Evolutionary conservation across 2,888 invertebrate species (phyloP), one percentile per base, ranked within the genome.

Genomic region (Plutella xylostella): DNA sequence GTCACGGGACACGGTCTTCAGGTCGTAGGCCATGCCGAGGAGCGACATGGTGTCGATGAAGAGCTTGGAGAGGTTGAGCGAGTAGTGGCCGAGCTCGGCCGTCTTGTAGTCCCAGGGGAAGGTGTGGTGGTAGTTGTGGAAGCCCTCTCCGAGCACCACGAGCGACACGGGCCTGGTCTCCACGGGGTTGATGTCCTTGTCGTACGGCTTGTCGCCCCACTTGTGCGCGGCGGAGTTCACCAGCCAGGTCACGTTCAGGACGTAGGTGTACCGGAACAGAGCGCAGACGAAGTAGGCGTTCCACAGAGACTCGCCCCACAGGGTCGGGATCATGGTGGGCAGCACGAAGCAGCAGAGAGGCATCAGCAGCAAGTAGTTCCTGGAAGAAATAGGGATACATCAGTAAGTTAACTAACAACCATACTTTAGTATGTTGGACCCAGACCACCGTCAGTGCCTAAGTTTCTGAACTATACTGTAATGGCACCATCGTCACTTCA

Each of bases 141-240:
- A 94, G 1, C 94, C 94, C 72, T 92, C 92, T 1, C 92, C 92
- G 33, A 91, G 65, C 0, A 89, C 89, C 18, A 89, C 69, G 0
- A 90, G 53, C 0, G 91, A 86, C 0, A 93, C 92, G 0, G 84
- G 62, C 19, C 76, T 73, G 55, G 89, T 92, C 69, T 94, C 89
- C 0, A 89, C 78, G 0, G 94, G 92, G 61, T 89, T 90, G 58
- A 94, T 89, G 72, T 74, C 68, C 84, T 84, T 88, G 66, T 95
- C 91, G 61, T 92, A 92, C 17, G 92, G 91, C 57, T 88, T 89
- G 55, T 79, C 77, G 43, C 92, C 92, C 80, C 88, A 92, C 60
- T 89, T 83, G 72, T 96, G 96, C 11, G 96, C 96, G 1, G 92
- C 92, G 50, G 93, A 93, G 80, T 96, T 96, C 31, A 96, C 94